Evolutionary conservation across 1,140 invertebrate species (phyloP), one percentile per base, ranked within the genome.

Genomic region (Euwallacea fornicatus): DNA sequence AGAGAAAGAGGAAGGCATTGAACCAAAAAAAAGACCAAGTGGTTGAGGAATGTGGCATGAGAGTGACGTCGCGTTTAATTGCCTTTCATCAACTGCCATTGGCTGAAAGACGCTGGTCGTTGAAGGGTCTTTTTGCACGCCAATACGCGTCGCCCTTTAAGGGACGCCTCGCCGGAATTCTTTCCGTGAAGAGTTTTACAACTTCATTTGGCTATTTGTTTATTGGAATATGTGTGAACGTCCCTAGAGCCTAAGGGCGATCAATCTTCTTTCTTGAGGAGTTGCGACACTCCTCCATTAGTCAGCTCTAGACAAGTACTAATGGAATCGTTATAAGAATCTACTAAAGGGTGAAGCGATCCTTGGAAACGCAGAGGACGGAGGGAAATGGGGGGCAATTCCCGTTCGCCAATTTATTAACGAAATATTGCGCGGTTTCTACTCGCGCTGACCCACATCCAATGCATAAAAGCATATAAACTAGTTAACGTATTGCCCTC

Each of bases 21-120:
- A 41, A 4, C 42, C 8, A 16, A 63, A 15, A 46, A 50, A 63
- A 33, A 46, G 61, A 63, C 44, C 43, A 50, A 63, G 63, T 66
- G 42, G 47, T 66, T 55, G 11, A 66, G 55, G 63, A 66, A 66
- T 66, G 63, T 66, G 63, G 63, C 47, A 66, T 66, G 63, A 66
- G 63, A 66, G 63, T 66, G 63, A 66, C 63, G 50, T 55, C 53
- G 63, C 41, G 55, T 66, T 66, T 66, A 66, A 66, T 66, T 66
- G 63, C 63, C 63, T 66, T 66, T 66, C 63, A 66, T 11, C 61
- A 44, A 21, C 11, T 43, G 61, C 61, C 46, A 64, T 64, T 64
- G 61, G 61, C 44, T 64, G 61, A 64, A 64, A 61, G 21, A 11
- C 11, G 44, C 15, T 13, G 61, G 7, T 15, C 61, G 10, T 50